phyloP scores from a whole-genome alignment of 53 echinoderm and acorn worm genomes.

The Temnopleurus reevesii region DNA sequence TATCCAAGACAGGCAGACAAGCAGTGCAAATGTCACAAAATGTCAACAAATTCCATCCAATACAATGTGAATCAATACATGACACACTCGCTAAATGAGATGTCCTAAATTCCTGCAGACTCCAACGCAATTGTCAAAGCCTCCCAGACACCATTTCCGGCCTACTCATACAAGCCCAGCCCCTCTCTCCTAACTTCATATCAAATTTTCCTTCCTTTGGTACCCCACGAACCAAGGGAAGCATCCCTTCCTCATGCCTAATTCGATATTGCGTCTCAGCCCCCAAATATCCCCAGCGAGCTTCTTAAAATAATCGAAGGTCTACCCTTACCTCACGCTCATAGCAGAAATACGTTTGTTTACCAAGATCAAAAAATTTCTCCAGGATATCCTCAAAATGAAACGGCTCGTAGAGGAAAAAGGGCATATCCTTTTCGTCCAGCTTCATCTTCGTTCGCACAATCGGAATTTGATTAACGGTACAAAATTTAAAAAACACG shows the following conservation, averaged over 20 bases:
- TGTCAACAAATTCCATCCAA: background rate
- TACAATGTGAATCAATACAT: background rate
- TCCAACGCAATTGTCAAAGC: background rate
- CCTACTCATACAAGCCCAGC: background rate
- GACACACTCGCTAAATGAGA: background rate
- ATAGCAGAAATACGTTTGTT: constrained; percentile 45
- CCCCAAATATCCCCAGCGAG: constrained; percentile 4
- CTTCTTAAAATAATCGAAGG: background rate
- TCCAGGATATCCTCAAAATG: constrained; percentile 38
- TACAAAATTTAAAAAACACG: background rate
- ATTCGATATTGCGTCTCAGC: background rate
- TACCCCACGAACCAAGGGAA: background rate
- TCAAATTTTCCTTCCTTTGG: background rate
- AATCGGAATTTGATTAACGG: background rate
- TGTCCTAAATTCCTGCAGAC: background rate
- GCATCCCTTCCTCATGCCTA: background rate
- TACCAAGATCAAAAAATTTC: constrained; percentile 40
- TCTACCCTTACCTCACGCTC: constrained; percentile 32
- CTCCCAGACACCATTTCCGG: constrained; percentile 8
- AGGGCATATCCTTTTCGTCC: constrained; percentile 30
- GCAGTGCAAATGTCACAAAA: background rate
- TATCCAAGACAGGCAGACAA: background rate
- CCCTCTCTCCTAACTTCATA: background rate
- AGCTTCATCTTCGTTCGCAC: background rate
- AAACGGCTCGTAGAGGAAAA: constrained; percentile 45